phyloP scores from a whole-genome alignment of 2,888 invertebrate species.

The Metopia argyrocephala region DNA sequence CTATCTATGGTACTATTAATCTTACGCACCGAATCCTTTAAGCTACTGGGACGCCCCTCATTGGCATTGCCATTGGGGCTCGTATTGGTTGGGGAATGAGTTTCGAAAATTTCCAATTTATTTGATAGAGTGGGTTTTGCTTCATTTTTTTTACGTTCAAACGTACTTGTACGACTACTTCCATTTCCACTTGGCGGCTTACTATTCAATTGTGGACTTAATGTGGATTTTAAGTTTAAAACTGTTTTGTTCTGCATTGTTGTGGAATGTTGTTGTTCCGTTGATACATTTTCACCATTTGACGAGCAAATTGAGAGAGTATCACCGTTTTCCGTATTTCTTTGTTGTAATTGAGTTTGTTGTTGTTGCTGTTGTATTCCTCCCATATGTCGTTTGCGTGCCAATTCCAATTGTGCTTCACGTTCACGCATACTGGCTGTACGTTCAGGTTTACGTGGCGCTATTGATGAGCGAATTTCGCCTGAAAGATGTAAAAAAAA shows the following conservation, averaged over 20 bases:
- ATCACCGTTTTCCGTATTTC: conserved; percentile 74
- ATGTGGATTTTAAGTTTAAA: conserved; percentile 36
- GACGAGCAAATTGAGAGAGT: conserved; percentile 79
- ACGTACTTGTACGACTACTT: conserved; percentile 76
- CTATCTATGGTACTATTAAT: conserved; percentile 78
- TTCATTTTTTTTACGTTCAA: conserved; percentile 74
- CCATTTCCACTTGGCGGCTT: conserved; percentile 69
- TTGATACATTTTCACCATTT: conserved; percentile 77
- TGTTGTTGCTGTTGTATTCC: conserved; percentile 46
- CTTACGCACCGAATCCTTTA: conserved; percentile 78
- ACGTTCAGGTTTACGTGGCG: conserved; percentile 90
- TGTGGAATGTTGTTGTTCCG: conserved; percentile 80
- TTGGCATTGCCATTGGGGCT: conserved; percentile 8
- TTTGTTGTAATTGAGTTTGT: conserved; percentile 39
- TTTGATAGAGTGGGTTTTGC: conserved; percentile 73
- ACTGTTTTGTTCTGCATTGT: conserved; percentile 28
- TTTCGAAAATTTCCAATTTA: conserved; percentile 76
- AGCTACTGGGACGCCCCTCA: conserved; percentile 72
- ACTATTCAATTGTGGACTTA: conserved; percentile 59
- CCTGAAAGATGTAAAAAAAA: conserved; percentile 80
- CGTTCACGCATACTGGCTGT: conserved; percentile 92
- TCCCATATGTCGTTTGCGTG: conserved; percentile 76
- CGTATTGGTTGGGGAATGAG: not conserved
- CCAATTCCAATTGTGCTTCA: conserved; percentile 83
- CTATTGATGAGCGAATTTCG: conserved; percentile 89